Conservation (phyloP, 2,113 vertebrate species). For the Ailurus styani region DNA sequence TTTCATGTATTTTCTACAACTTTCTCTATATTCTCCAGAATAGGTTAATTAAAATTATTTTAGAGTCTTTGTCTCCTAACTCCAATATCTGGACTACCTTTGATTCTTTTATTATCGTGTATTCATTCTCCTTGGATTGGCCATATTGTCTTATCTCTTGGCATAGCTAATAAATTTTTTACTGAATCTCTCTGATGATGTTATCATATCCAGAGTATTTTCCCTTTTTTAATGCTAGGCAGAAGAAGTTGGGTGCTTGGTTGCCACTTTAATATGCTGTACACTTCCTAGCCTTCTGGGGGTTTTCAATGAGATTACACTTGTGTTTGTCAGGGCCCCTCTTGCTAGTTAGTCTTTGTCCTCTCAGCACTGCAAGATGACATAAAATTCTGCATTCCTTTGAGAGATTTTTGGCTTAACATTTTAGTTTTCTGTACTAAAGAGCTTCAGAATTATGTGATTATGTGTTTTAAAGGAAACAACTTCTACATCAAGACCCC, state of each 20-base stretch:
- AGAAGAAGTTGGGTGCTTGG: not conserved
- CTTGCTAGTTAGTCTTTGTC: not conserved
- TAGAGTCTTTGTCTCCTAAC: not conserved
- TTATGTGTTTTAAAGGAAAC: not conserved
- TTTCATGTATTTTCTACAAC: not conserved
- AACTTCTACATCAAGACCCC: not conserved
- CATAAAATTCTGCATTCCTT: not conserved
- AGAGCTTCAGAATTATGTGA: not conserved
- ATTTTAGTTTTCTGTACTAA: not conserved
- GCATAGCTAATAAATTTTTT: not conserved
- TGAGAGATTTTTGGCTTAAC: not conserved
- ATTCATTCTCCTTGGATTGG: not conserved
- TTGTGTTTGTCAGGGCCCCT: not conserved
- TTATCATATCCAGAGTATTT: not conserved
- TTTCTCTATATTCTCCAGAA: not conserved
- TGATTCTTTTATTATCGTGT: not conserved
- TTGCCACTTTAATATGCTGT: not conserved
- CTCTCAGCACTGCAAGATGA: not conserved
- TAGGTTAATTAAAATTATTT: not conserved
- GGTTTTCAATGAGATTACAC: not conserved
- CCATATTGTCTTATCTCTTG: not conserved
- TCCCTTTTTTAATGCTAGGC: not conserved
- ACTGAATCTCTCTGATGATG: not conserved
- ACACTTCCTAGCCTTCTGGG: not conserved
- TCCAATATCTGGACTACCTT: not conserved